Percentiles rank a stretch among this genome's conserved stretches.
Evolutionary conservation across 1,140 invertebrate species (phyloP).

Genomic region (Ganaspis sp.): DNA sequence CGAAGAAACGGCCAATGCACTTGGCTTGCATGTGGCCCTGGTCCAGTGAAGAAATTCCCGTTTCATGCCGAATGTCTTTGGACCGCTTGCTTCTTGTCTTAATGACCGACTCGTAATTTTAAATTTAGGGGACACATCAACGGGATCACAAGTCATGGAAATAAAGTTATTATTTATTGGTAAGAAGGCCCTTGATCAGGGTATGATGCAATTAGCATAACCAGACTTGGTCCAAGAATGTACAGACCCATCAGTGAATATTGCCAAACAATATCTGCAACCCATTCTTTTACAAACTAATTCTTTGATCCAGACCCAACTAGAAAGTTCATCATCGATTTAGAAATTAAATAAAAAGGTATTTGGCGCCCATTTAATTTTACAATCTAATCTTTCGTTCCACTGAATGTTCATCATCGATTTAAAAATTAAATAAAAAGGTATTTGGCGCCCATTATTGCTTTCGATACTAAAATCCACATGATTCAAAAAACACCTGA

Average conservation of each 20-base stretch:
- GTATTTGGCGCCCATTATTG: too few relatives aligned
- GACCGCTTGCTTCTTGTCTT: neutral
- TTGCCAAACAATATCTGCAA: neutral
- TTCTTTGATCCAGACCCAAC: neutral
- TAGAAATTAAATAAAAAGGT: too few relatives aligned
- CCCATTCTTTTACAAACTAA: neutral
- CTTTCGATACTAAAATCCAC: too few relatives aligned
- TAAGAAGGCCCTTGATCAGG: neutral
- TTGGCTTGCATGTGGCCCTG: neutral
- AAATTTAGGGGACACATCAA: neutral
- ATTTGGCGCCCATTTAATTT: too few relatives aligned
- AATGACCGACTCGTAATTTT: neutral
- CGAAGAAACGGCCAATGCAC: slow-evolving; percentile 3
- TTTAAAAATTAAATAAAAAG: too few relatives aligned
- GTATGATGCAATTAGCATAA: slow-evolving; percentile 31
- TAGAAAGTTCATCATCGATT: too few relatives aligned
- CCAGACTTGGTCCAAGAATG: slow-evolving; percentile 25
- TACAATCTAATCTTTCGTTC: too few relatives aligned
- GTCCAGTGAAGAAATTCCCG: slow-evolving; percentile 6
- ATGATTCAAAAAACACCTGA: too few relatives aligned
- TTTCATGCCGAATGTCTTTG: neutral
- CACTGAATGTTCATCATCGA: too few relatives aligned
- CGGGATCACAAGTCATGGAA: neutral
- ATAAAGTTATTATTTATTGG: slow-evolving; percentile 20
- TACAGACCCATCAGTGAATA: slow-evolving; percentile 11